Evolutionary conservation across 64 coral and sea anemone genomes (phyloP).

Genomic region (Orbicella faveolata): DNA sequence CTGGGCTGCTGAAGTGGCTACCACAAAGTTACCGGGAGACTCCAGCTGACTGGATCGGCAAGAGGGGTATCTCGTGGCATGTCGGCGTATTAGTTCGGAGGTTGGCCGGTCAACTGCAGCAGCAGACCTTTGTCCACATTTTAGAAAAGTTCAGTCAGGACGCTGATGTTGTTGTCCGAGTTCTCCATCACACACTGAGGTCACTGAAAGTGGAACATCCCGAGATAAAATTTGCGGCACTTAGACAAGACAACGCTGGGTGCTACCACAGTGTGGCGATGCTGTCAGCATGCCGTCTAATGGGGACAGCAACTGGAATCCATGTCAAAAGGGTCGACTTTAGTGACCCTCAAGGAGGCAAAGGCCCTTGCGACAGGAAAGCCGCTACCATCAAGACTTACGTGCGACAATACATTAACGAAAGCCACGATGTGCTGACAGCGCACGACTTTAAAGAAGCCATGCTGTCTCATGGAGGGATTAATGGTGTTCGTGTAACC

Average conservation of each 20-base stretch:
- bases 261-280: constrained; percentile 35
- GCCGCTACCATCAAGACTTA: background rate
- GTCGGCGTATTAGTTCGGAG: too few relatives aligned
- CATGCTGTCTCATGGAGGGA: background rate
- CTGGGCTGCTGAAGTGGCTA: too few relatives aligned
- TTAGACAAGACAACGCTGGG: constrained; percentile 41
- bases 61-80: too few relatives aligned
- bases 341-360: background rate
- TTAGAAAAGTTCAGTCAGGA: too few relatives aligned
- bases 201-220: background rate
- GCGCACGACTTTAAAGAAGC: background rate
- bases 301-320: constrained; percentile 14
- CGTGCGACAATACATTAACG: background rate
- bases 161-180: too few relatives aligned
- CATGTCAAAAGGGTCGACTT: background rate
- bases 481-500: too few relatives aligned
- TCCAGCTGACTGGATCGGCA: too few relatives aligned
- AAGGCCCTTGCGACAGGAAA: background rate
- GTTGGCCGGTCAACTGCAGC: too few relatives aligned
- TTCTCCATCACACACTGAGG: too few relatives aligned
- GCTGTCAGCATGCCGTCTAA: background rate
- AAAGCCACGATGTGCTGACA: background rate
- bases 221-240: background rate
- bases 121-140: too few relatives aligned
- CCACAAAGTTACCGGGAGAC: too few relatives aligned